These are phyloP conservation scores for Lepetodrilus schrolli DNA, from an alignment of 2,888 invertebrate genomes.

Conservation along the genomic window DNA sequence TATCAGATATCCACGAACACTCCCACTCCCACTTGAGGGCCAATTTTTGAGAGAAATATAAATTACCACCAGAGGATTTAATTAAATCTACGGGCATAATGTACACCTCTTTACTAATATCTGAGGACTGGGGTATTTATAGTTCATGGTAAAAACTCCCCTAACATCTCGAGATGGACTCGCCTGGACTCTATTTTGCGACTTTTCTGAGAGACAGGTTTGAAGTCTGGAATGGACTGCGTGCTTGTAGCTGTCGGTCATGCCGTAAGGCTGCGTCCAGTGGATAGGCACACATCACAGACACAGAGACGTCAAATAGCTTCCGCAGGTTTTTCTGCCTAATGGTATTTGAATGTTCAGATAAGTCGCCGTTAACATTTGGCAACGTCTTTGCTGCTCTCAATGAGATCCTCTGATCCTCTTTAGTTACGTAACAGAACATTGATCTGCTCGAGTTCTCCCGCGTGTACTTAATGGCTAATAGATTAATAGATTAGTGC, in stretches of 20 bases:
- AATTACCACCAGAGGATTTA: neutral
- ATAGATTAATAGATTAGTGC: too few species aligned
- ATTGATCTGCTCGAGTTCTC: too few species aligned
- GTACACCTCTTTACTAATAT: conserved; percentile 2
- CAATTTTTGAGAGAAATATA: conserved; percentile 14
- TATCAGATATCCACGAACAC: conserved; percentile 2
- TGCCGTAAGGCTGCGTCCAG: neutral
- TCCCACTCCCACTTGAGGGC: too few species aligned
- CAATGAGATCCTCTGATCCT: too few species aligned
- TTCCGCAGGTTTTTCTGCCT: neutral
- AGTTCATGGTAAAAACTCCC: conserved; percentile 13
- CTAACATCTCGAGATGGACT: neutral
- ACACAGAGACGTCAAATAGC: neutral
- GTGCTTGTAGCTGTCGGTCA: neutral
- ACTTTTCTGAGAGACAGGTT: neutral
- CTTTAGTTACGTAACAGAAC: neutral
- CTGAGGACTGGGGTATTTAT: too few species aligned
- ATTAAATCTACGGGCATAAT: conserved; percentile 6
- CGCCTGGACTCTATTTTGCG: neutral
- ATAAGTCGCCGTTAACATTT: neutral
- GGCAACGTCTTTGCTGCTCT: too few species aligned
- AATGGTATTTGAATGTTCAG: neutral
- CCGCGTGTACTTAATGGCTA: too few species aligned
- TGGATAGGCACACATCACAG: neutral
- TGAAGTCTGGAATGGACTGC: neutral